Evolutionary conservation across 2,888 invertebrate species (phyloP).

Genomic region (Epirrhoe tristata): DNA sequence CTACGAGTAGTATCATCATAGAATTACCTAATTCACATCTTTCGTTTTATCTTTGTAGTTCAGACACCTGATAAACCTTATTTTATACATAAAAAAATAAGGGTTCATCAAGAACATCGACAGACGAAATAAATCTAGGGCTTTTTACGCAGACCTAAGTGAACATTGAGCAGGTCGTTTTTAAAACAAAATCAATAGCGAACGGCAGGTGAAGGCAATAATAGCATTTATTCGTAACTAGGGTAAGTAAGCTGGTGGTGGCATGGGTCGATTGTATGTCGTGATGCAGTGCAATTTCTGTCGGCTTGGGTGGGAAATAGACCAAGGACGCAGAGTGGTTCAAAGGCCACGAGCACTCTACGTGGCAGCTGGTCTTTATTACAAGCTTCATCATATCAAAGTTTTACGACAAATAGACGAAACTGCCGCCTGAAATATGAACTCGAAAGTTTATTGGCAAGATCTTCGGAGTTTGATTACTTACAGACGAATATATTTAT

Average conservation of each 20-base stretch:
- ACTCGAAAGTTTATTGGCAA: slow-evolving; percentile 5
- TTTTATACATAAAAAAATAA: neutral
- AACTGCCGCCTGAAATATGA: slow-evolving; percentile 7
- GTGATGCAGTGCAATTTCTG: slow-evolving; percentile 80
- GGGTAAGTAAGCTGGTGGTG: slow-evolving; percentile 40
- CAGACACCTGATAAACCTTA: too few relatives aligned
- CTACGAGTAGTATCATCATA: too few relatives aligned
- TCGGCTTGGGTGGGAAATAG: slow-evolving; percentile 63
- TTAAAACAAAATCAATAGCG: slow-evolving; percentile 29
- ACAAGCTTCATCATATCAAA: slow-evolving; percentile 21
- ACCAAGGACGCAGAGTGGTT: slow-evolving; percentile 70
- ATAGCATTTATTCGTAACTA: slow-evolving; percentile 29
- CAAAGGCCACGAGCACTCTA: slow-evolving; percentile 58
- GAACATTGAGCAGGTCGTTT: slow-evolving; percentile 7
- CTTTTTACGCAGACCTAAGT: neutral
- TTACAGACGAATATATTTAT: neutral
- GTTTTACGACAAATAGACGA: slow-evolving; percentile 2
- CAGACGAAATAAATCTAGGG: neutral
- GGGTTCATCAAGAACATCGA: neutral
- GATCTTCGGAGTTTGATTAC: neutral
- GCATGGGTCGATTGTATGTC: slow-evolving; percentile 63
- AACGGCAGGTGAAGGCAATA: slow-evolving; percentile 23
- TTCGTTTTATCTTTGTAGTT: too few relatives aligned
- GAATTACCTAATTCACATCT: too few relatives aligned
- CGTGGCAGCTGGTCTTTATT: slow-evolving; percentile 32